phyloP scores from a whole-genome alignment of 1,140 invertebrate genomes.

The Trinorchestia longiramus region DNA sequence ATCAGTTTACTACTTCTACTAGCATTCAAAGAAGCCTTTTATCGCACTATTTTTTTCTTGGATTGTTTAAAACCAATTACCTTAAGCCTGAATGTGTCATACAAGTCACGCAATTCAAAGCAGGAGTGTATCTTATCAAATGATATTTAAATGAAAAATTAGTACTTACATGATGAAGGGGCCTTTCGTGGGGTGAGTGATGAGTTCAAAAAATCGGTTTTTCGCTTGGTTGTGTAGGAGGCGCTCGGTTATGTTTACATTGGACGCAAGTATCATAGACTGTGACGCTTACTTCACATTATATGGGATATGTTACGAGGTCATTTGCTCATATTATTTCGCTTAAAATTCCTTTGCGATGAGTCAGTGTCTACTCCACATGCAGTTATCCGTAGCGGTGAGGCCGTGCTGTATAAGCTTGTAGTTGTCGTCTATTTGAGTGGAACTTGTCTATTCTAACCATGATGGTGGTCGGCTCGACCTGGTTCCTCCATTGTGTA shows the following conservation, averaged over 20 bases:
- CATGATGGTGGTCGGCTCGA: background rate
- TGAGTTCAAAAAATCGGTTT: background rate
- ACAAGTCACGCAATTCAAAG: background rate
- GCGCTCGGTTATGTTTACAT: background rate
- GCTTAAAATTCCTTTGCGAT: background rate
- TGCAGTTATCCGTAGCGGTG: background rate
- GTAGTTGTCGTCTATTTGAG: background rate
- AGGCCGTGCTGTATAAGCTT: background rate
- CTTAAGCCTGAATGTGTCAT: background rate
- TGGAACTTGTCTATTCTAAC: background rate
- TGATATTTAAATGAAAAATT: background rate
- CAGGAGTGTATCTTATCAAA: background rate
- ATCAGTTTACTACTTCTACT: no score
- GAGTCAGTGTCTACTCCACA: background rate
- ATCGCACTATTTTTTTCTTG: no score
- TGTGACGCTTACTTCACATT: background rate
- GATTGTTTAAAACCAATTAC: no score
- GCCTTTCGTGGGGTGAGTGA: no score
- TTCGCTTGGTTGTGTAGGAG: background rate
- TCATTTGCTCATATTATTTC: background rate
- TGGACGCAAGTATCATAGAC: background rate
- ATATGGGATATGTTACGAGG: background rate
- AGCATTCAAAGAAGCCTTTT: no score
- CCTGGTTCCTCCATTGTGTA: constrained; percentile 13
- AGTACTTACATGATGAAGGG: no score